Conservation (phyloP, 92 coral and sea anemone genomes). For the Muricea muricata region DNA sequence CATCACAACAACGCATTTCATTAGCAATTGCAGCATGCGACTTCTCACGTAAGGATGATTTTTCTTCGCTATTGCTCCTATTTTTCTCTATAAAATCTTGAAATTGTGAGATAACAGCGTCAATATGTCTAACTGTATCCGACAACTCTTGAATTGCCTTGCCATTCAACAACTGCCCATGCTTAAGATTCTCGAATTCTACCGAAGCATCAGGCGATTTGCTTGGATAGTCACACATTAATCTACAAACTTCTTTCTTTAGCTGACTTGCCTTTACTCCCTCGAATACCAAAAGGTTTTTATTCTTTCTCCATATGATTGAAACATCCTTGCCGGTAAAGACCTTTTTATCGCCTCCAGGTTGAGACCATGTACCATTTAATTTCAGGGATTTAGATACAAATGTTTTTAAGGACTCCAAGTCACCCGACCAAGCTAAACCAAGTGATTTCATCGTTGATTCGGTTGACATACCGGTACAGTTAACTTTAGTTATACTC, state of each 20-base stretch:
- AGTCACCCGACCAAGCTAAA: slow-evolving; percentile 22
- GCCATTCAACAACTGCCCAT: background rate
- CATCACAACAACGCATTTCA: background rate
- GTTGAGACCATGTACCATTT: slow-evolving; percentile 16
- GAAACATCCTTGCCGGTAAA: background rate
- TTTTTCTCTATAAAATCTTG: background rate
- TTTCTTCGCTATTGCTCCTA: background rate
- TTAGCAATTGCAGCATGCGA: background rate
- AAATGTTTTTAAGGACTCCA: background rate
- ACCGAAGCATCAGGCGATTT: background rate
- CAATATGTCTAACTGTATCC: background rate
- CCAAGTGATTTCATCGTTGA: background rate
- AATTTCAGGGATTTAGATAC: background rate
- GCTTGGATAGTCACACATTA: background rate
- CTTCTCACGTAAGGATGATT: background rate
- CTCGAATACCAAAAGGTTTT: background rate
- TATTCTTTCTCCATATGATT: slow-evolving; percentile 6
- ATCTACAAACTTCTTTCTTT: background rate
- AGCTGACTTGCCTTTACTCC: slow-evolving; percentile 10
- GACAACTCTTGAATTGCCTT: background rate
- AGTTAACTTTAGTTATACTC: background rate
- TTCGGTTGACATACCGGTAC: background rate
- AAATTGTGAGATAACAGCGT: background rate
- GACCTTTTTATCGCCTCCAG: slow-evolving; percentile 29
- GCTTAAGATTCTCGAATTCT: background rate